Base-by-base conservation (phyloP, 1,140 invertebrate genomes). In the Leptinotarsa defecta region DNA sequence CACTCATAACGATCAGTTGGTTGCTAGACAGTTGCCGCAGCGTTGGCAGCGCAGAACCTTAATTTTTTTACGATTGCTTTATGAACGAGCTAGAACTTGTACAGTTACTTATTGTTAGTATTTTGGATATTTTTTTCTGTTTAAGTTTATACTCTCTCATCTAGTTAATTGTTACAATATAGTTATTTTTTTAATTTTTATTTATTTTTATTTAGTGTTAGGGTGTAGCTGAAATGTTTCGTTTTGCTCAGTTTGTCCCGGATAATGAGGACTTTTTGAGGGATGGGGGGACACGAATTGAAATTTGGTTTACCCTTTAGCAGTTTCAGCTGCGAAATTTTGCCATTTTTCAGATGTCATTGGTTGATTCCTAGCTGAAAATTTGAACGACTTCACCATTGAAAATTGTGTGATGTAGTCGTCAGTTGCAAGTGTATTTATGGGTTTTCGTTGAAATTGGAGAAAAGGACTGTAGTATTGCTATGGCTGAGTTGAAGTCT, bases 161-260 rank as follows among this genome's bases (percentile, higher is more conserved):
- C 74, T 74, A 79, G 78, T 74, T 79, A 77, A 77, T 79, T 79
- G 76, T 77, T 79, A 75, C 76, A 52, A 34, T 20, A 65, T 74
- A 77, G 71, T 79, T 79, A 75, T 79, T 75, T 77, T 79, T 79
- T 77, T 75, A 74, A 77, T 79, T 73, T 79, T 71, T 75, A 72
- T 79, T 72, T 77, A 75, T 76, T 74, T 69, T 74, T 69, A 68
- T 70, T 74, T 71, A 76, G 48, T 74, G 22, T 68, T 68, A 68
- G 57, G 73, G 34, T 74, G 24, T 52, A 48, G 34, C 24, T 68
- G 65, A 68, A 68, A 20, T 24, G 77, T 78, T 74, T 78, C 34
- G 34, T 43, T 34, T 34, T 34, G 27, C 27, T 34, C 34, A 43
- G 34, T 43, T 11, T 43, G 34, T 43, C 34, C 8, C 34, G 8